Evolutionary conservation across 2,797 vertebrate genomes (phyloP).

Genomic region (Momotus momota): DNA sequence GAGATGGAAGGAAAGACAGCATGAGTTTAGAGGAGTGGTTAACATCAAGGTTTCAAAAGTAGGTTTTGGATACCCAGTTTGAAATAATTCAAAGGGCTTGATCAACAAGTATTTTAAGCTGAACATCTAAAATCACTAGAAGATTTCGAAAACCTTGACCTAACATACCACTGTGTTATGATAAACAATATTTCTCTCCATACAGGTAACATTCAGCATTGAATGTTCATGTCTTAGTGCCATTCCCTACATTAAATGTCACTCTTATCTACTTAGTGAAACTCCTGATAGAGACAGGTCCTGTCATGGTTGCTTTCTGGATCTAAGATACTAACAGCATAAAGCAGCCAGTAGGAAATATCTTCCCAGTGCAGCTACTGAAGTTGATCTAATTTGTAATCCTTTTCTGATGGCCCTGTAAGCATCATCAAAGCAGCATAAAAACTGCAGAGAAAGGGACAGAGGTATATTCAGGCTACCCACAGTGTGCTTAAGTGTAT

Average conservation of each 20-base stretch:
- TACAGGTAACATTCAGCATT: background rate
- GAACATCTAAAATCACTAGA: background rate
- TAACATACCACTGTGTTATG: background rate
- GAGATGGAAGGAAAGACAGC: background rate
- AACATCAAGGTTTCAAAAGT: background rate
- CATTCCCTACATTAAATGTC: background rate
- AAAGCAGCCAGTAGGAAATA: background rate
- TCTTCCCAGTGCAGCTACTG: background rate
- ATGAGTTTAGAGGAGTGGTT: background rate
- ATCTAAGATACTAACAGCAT: background rate
- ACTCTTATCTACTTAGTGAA: background rate
- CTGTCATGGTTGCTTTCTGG: background rate
- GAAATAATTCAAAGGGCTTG: background rate
- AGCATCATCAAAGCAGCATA: background rate
- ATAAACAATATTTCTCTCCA: background rate
- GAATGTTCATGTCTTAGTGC: background rate
- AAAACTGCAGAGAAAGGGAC: background rate
- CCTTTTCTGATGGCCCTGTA: background rate
- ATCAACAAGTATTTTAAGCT: background rate
- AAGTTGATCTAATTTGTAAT: background rate
- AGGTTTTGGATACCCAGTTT: background rate
- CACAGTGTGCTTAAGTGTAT: background rate
- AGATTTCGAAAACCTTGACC: background rate
- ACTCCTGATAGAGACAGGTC: background rate
- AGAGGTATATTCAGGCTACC: background rate